Evolutionary conservation across 2,797 vertebrate genomes (phyloP).

Genomic region (Lepilemur septentrionalis): DNA sequence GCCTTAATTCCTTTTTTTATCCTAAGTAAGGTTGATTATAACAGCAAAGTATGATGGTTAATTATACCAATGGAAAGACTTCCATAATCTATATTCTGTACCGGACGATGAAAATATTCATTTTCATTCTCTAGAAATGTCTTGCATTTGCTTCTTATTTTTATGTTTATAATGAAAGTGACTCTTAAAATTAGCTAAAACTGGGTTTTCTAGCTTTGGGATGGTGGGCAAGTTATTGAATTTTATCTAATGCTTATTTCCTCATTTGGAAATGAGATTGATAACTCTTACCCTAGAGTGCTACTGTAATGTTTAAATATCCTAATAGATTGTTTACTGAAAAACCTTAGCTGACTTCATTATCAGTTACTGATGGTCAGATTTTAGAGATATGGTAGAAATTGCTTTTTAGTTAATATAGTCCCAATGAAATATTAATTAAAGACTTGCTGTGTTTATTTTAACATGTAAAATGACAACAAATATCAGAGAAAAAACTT

Average conservation of each 20-base stretch:
- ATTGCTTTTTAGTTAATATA: not conserved
- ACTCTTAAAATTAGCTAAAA: not conserved
- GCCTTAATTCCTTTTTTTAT: not conserved
- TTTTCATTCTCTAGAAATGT: not conserved
- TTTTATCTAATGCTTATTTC: not conserved
- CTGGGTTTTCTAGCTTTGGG: not conserved
- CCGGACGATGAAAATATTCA: not conserved
- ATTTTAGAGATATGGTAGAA: constrained; percentile 21
- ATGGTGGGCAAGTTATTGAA: not conserved
- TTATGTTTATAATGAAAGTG: not conserved
- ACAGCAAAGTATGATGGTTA: not conserved
- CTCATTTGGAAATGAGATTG: not conserved
- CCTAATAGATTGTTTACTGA: not conserved
- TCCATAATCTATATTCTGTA: not conserved
- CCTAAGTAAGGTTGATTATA: not conserved
- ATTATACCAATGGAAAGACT: not conserved
- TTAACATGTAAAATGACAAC: not conserved
- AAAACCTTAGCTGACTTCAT: too few species aligned
- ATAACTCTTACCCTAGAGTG: not conserved
- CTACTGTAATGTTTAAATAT: not conserved
- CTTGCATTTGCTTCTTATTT: not conserved
- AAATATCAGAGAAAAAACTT: not conserved
- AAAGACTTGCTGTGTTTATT: not conserved
- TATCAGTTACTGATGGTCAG: not conserved
- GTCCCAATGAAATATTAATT: not conserved